Conservation (phyloP, 1,140 invertebrate species). For the Eubasilissa regina region DNA sequence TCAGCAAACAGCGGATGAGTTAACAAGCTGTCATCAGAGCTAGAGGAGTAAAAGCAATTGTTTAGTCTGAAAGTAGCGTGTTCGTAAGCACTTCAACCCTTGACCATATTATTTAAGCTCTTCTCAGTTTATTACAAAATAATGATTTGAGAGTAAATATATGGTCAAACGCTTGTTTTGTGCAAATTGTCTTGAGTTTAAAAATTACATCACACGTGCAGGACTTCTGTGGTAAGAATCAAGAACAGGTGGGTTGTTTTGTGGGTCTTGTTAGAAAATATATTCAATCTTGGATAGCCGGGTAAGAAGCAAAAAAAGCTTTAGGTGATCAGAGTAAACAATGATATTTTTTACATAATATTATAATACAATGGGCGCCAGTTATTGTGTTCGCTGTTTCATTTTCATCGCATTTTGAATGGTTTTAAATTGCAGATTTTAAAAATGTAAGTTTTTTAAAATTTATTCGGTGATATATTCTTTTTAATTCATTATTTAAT, state of each 20-base stretch:
- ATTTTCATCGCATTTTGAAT: too few species aligned
- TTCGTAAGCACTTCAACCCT: neutral
- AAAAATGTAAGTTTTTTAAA: neutral
- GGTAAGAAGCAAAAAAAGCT: slow-evolving; percentile 11
- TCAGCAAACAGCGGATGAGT: slow-evolving; percentile 50
- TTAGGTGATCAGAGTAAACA: slow-evolving; percentile 9
- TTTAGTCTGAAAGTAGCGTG: slow-evolving; percentile 40
- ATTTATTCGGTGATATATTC: neutral
- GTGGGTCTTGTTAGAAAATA: neutral
- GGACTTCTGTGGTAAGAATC: slow-evolving; percentile 66
- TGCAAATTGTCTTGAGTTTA: neutral
- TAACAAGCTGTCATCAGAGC: slow-evolving; percentile 62
- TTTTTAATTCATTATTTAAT: too few species aligned
- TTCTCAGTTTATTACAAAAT: neutral
- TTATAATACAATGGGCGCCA: too few species aligned
- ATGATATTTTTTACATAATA: neutral
- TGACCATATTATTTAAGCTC: neutral
- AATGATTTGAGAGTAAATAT: neutral
- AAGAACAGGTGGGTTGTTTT: slow-evolving; percentile 57
- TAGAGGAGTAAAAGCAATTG: slow-evolving; percentile 61
- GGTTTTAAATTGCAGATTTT: too few species aligned
- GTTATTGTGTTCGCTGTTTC: neutral
- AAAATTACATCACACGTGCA: slow-evolving; percentile 5
- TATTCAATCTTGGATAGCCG: neutral
- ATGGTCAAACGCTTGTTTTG: neutral